Evolutionary conservation across 2,888 invertebrate genomes (phyloP), one percentile per base, ranked within the genome.

Genomic region (Notocelia uddmanniana): DNA sequence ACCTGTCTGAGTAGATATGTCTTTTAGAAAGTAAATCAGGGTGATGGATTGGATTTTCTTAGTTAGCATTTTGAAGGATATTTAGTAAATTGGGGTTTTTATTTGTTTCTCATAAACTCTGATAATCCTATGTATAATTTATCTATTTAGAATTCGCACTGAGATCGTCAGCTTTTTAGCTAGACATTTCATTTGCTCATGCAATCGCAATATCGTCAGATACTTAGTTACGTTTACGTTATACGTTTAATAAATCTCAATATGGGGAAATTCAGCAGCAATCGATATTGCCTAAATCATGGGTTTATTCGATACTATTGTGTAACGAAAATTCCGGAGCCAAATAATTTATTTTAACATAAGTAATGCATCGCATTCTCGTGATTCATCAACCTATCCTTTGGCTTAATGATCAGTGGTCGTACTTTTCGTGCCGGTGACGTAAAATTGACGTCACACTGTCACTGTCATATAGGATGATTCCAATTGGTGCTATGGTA

Each of bases 1-100:
- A 23, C 1, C 3, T 13, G 34, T n/a, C n/a, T 11, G 23, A n/a
- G 5, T 8, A 2, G 11, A 59, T 1, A 59, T 37, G 21, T 52
- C 11, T 3, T 37, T 64, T 19, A 15, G 11, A 26, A 50, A 54
- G 68, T 60, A 60, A 60, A 54, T 54, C 21, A 26, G 48, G 37
- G 26, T 54, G 68, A 69, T 62, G 60, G 60, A 62, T 68, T 68
- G 54, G 41, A 62, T 18, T 64, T 45, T 15, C n/a, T 19, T 45
- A 54, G 26, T 55, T 57, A 45, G 26, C 69, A 57, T 23, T 70
- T 34, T 15, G 48, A 48, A 69, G 48, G 55, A 19, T 15, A 37
- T 21, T 64, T 48, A 34, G 60, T 18, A 60, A 54, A 34, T 19
- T 21, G 13, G 9, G 21, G 18, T 10, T 50, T 5, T 5, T 18